Percentiles rank a stretch among this genome's conserved stretches.
phyloP scores from a whole-genome alignment of 2,113 vertebrate genomes.

The Heterochromis multidens region DNA sequence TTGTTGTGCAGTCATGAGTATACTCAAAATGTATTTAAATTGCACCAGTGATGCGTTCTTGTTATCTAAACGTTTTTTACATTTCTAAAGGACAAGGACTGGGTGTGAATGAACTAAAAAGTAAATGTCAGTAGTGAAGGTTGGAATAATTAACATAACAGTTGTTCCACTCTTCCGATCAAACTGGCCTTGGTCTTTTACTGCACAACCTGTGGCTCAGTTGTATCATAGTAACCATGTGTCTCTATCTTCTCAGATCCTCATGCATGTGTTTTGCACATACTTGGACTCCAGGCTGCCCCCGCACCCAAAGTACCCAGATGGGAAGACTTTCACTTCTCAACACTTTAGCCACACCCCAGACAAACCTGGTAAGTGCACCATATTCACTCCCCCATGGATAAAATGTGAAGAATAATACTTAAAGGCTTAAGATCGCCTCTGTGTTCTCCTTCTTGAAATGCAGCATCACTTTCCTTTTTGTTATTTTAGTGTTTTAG shows the following conservation, averaged over 20 bases:
- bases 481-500: fast-evolving
- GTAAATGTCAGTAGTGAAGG: background rate
- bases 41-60: background rate
- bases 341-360: constrained; percentile 94
- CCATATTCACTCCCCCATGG: background rate
- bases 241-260: constrained; percentile 75
- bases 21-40: background rate
- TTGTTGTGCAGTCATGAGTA: background rate
- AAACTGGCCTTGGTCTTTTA: background rate
- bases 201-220: background rate
- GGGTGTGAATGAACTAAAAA: background rate
- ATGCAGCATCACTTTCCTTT: fast-evolving
- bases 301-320: constrained; percentile 93
- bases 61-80: background rate
- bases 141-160: fast-evolving
- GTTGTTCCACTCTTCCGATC: background rate
- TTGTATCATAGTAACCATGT: background rate
- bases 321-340: constrained; percentile 94
- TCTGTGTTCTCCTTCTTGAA: background rate
- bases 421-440: background rate
- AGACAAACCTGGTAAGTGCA: constrained; percentile 86
- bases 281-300: constrained; percentile 95
- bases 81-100: background rate
- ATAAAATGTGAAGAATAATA: background rate
- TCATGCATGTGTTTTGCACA: constrained; percentile 94